Base-by-base conservation (phyloP, 2,888 invertebrate genomes). In the Escarpia spicata region DNA sequence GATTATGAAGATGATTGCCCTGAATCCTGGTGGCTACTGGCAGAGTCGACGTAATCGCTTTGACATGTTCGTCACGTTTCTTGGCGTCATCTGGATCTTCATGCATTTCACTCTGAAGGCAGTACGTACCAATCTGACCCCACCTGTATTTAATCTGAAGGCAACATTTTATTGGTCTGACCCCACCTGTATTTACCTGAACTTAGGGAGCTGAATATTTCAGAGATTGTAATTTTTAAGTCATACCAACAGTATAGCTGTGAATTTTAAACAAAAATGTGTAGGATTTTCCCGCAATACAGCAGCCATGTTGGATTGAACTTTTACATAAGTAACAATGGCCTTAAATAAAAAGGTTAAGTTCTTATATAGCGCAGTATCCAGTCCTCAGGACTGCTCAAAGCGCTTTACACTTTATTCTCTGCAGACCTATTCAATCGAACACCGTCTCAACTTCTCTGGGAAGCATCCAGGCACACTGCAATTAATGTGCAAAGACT, bases 21-120 rank as follows among this genome's bases (percentile, higher is more conserved):
- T 99, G 97, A 99, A 99, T 3, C 98, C 99, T 60, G 97, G 98
- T 95, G 99, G 99, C 92, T 99, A 99, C 97, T 99, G 99, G 98
- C 99, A 99, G 97, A 99, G 99, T 93, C 97, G 99, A 95, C 97
- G 99, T 95, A 99, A 99, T 97, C 97, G 99, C 95, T 99, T 99
- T 97, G 99, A 99, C 97, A 97, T 99, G 94, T 98, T 99, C 94
- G 99, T 99, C 93, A 99, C 99, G 12, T 98, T 99, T 93, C 98
- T 99, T 92, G 99, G 99, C 31, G 98, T 99, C 93, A 98, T 98
- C 93, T 99, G 99, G 99, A 98, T 99, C 94, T 98, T 99, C 95
- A 98, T 99, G 96, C 98, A 99, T 97, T 98, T 98, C 95, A 98
- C 98, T 94, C 97, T 98, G 94, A 92, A 93, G 92, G 93, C 94